Percentiles rank a stretch among this genome's conserved stretches.
These are phyloP conservation scores for Meloidogyne chitwoodi DNA, from an alignment of 1,140 invertebrate species.

Conservation along the genomic window DNA sequence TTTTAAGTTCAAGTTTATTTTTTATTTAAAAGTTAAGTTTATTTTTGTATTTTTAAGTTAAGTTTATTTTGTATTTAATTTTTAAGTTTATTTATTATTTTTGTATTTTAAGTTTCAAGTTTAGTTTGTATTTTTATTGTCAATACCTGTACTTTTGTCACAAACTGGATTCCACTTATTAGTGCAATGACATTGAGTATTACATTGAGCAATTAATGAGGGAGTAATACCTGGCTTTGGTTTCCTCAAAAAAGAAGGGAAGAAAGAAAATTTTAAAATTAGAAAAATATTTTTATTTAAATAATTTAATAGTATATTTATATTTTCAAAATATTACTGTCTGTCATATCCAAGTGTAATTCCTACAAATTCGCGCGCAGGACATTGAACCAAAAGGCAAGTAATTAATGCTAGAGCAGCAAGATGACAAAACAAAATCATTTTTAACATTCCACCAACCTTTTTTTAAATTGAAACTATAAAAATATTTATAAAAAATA, in stretches of 20 bases:
- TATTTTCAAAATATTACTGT: constrained; percentile 32
- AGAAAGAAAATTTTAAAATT: not conserved
- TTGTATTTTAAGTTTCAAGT: too few species aligned
- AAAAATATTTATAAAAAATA: not conserved
- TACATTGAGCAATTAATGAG: not conserved
- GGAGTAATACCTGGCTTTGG: not conserved
- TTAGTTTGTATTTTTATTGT: not conserved
- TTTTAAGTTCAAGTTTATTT: too few species aligned
- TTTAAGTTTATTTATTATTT: too few species aligned
- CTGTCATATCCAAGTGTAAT: constrained; percentile 53
- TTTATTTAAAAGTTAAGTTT: too few species aligned
- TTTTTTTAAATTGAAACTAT: constrained; percentile 17
- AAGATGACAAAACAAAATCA: constrained; percentile 58
- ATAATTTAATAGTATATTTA: not conserved
- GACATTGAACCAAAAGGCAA: constrained; percentile 56
- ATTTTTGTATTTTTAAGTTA: too few species aligned
- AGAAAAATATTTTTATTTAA: not conserved
- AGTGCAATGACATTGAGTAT: constrained; percentile 9
- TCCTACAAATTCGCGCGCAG: constrained; percentile 55
- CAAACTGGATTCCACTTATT: constrained; percentile 6
- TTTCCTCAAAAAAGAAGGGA: not conserved
- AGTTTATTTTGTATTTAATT: too few species aligned
- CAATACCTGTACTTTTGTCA: constrained; percentile 5
- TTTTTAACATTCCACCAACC: constrained; percentile 59
- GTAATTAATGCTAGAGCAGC: constrained; percentile 49